phyloP scores from a whole-genome alignment of 2,888 invertebrate species.

The Hyppa rectilinea region DNA sequence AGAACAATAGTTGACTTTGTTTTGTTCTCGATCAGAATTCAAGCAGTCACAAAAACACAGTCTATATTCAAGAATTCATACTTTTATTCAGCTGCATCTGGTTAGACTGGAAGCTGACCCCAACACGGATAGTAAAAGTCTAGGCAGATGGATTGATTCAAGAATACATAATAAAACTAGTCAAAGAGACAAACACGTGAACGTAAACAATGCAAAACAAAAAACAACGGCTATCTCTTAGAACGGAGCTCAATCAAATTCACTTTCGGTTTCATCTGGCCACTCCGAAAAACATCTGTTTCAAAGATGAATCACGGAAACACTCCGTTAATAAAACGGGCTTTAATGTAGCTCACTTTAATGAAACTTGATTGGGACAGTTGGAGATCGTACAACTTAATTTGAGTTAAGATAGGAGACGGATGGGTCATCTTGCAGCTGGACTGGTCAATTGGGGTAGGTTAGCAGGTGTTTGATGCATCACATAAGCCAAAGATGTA shows the following conservation, averaged over 20 bases:
- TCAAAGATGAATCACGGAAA: conserved; percentile 33
- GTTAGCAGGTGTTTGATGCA: conserved; percentile 43
- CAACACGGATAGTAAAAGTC: too few species aligned
- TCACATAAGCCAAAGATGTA: too few species aligned
- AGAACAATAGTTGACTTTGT: not conserved
- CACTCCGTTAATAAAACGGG: conserved; percentile 5
- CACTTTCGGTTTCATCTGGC: conserved; percentile 44
- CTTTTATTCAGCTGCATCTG: too few species aligned
- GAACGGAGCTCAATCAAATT: not conserved
- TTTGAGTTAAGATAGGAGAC: conserved; percentile 8
- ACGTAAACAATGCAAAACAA: not conserved
- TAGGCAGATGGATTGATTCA: too few species aligned
- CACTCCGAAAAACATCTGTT: conserved; percentile 30
- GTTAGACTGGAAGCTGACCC: too few species aligned
- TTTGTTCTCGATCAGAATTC: not conserved
- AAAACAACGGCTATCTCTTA: not conserved
- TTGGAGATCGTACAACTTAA: conserved; percentile 36
- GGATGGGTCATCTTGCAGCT: conserved; percentile 43
- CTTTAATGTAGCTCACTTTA: conserved; percentile 20
- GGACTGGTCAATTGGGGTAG: conserved; percentile 27
- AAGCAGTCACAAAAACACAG: not conserved
- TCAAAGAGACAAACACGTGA: not conserved
- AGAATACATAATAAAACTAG: not conserved
- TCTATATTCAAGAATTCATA: not conserved
- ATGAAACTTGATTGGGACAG: conserved; percentile 38